Evolutionary conservation across 2,888 invertebrate species (phyloP), one percentile per base, ranked within the genome.

Genomic region (Chrysotoxum bicinctum): DNA sequence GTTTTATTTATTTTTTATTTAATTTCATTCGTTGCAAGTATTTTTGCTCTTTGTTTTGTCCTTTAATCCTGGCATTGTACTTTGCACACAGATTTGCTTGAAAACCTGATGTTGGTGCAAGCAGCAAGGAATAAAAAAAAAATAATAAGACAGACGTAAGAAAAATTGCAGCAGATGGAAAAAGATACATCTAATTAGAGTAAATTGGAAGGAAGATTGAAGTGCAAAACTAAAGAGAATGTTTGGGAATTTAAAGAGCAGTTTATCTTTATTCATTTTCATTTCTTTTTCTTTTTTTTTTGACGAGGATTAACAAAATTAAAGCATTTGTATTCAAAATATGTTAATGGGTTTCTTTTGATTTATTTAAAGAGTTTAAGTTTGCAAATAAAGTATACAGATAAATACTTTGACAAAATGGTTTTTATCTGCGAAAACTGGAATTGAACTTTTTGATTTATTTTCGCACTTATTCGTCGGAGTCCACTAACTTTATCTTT

Each of bases 181-280:
- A 76, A 40, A 66, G 76, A 82, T 72, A 73, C 72, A 82, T 77
- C 66, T 72, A 77, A 82, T 77, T 82, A 77, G 66, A 68, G 72
- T 58, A 77, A 82, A 76, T 76, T 56, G 76, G 21, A 56, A 16
- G 43, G 62, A 75, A 64, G 70, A 81, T 81, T 81, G 68, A 70
- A 75, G 54, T 81, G 62, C n/a, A 19, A 21, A 52, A 45, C 21
- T 30, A 9, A 35, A 12, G 23, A 60, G 30, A 23, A 32, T 26
- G 19, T 37, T 50, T 50, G 66, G 30, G 48, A 7, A 66, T 48
- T 66, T 48, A 66, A 32, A 66, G 48, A 23, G 43, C 43, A 62
- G 10, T 30, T 62, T 23, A 43, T 43, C 30, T 48, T 66, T 8
- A 66, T 66, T 5, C 9, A 1, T 14, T 26, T 62, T 1, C 12